Evolutionary conservation across 1,140 invertebrate species (phyloP), one percentile per base, ranked within the genome.

Genomic region (Drosophila bipectinata): DNA sequence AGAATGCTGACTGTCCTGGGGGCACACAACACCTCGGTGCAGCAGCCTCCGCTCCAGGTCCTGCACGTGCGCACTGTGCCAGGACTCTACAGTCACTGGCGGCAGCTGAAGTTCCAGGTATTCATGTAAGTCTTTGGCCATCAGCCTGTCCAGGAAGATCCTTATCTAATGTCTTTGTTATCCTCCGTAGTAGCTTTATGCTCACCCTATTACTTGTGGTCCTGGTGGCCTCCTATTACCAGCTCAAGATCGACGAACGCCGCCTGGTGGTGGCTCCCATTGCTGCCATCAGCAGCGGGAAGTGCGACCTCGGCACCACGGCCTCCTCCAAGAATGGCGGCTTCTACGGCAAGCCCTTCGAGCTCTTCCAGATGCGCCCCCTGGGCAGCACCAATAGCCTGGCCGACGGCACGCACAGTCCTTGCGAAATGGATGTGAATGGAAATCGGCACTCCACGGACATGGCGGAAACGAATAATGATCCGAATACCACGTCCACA

Each of bases 61-160:
- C 89, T 96, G 12, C 93, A 92, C 39, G 94, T 97, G 4, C 93
- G 96, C 37, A 92, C 93, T 0, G 95, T 97, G 4, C 96, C 96
- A 1, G 95, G 94, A 41, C 90, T 93, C 44, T 97, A 96, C 79
- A 93, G 93, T 14, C 81, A 95, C 21, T 93, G 94, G 82, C 85
- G 92, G 8, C 96, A 97, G 92, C 90, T 93, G 9, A 96, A 96
- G 90, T 93, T 96, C 63, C 94, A 95, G 82, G 93, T 96, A 63
- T 92, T 96, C 34, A 93, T 94, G 96, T 97, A 92, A 94, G 94
- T 93, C 14, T 1, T 14, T 8, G n/a, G 4, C 37, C 37, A 4
- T 8, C 8, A 14, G 3, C 3, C n/a, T 14, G 4, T 28, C 4
- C 5, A 28, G 26, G 26, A 28, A 1, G 0, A 28, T 41, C 0